A percentile compares a stretch with the other conserved stretches of the same genome.
Conservation (phyloP, 2,113 vertebrate species). For the Sinosuthora webbiana region DNA sequence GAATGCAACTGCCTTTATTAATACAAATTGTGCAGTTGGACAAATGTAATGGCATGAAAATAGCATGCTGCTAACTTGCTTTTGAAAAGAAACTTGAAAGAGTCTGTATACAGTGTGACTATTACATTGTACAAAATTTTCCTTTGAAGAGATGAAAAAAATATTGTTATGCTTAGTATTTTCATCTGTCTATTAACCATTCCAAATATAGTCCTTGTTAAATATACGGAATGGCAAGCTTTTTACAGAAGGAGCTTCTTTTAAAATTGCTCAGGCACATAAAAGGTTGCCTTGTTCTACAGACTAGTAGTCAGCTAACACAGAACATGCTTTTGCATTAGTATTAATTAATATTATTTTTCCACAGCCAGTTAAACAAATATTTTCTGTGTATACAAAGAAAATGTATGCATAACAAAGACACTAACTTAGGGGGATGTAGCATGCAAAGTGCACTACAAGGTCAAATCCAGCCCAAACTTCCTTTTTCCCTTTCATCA, state of each 20-base stretch:
- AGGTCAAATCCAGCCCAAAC: slow-evolving; percentile 52
- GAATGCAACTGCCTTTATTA: slow-evolving; percentile 39
- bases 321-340: background rate
- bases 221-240: background rate
- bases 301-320: background rate
- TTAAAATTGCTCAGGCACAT: background rate
- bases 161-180: slow-evolving; percentile 35
- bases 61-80: slow-evolving; percentile 35
- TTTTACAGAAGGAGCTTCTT: slow-evolving; percentile 14
- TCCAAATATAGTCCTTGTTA: slow-evolving; percentile 33
- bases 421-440: background rate
- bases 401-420: background rate
- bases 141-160: slow-evolving; percentile 47
- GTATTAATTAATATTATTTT: slow-evolving; percentile 19
- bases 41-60: slow-evolving; percentile 58
- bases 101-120: slow-evolving; percentile 1
- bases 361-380: background rate
- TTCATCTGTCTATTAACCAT: slow-evolving; percentile 36
- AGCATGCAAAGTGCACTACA: background rate
- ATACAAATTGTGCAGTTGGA: slow-evolving; percentile 11
- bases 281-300: slow-evolving; percentile 22
- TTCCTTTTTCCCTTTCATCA: slow-evolving; percentile 64
- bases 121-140: slow-evolving; percentile 4
- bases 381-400: background rate
- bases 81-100: slow-evolving; percentile 53